A percentile compares a stretch with the other conserved stretches of the same genome.
phyloP scores from a whole-genome alignment of 2,888 invertebrate species.

The Ophion slaviceki region DNA sequence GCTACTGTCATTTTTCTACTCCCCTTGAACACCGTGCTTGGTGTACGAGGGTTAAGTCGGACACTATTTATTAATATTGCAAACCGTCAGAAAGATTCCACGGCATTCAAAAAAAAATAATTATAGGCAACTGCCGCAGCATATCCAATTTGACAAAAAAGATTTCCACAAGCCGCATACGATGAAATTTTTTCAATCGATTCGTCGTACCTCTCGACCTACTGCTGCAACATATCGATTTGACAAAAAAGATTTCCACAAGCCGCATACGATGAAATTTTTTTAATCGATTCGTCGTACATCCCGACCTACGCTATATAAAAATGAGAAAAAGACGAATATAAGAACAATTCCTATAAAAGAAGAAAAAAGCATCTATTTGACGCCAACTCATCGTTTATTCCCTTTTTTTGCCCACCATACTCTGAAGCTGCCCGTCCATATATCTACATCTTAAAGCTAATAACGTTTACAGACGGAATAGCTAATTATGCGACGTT shows the following conservation, averaged over 20 bases:
- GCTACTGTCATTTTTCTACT: background rate
- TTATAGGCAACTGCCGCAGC: background rate
- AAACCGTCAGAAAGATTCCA: background rate
- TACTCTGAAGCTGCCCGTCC: background rate
- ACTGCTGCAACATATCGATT: no score
- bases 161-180: background rate
- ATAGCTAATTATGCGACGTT: constrained; percentile 20
- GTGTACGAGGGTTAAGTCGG: background rate
- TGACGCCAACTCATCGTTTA: background rate
- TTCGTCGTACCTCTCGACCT: no score
- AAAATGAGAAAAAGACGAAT: background rate
- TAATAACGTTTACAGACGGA: constrained; percentile 31
- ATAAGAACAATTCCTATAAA: background rate
- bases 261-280: background rate
- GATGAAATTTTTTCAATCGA: no score
- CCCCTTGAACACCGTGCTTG: background rate
- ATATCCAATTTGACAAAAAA: background rate
- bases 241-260: background rate
- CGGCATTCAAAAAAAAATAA: background rate
- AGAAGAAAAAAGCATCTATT: background rate
- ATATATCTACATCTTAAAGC: background rate
- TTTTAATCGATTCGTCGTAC: no score
- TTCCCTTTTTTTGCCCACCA: background rate
- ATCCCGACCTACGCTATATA: background rate
- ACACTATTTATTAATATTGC: background rate